Evolutionary conservation across 1,140 invertebrate genomes (phyloP).

Genomic region (Stegodyphus dumicola): DNA sequence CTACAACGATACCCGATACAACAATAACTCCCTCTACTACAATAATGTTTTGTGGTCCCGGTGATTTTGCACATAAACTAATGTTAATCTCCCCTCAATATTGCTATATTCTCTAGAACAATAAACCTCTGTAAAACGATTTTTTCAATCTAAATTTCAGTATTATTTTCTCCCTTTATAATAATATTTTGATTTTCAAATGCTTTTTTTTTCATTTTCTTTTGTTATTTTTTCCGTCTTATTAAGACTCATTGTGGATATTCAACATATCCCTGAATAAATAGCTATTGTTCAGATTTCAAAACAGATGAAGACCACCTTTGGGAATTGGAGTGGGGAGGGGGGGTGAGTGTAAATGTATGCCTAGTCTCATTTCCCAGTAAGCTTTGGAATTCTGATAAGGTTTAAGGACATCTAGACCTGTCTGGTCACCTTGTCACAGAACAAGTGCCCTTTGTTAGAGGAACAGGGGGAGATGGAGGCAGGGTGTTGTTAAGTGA

Average conservation of each 20-base stretch:
- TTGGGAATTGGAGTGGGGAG: no score
- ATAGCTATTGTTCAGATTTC: no score
- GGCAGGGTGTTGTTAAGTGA: background rate
- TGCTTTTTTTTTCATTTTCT: no score
- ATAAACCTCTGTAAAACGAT: slow-evolving; percentile 7
- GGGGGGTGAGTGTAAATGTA: slow-evolving; percentile 3
- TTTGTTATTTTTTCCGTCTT: no score
- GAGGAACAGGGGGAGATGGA: slow-evolving; percentile 1
- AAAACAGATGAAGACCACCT: no score
- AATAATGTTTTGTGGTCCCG: background rate
- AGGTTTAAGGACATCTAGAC: background rate
- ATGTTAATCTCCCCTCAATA: background rate
- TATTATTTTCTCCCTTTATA: background rate
- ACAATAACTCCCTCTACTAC: slow-evolving; percentile 6
- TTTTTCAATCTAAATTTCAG: slow-evolving; percentile 7
- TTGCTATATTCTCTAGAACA: background rate
- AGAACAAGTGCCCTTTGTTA: slow-evolving; percentile 1
- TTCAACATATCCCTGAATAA: no score
- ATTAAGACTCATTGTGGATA: no score
- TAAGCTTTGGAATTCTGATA: slow-evolving; percentile 2
- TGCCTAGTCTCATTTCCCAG: background rate
- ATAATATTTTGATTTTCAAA: no score
- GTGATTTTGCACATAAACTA: no score
- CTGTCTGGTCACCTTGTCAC: background rate
- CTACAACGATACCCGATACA: slow-evolving; percentile 1